Evolutionary conservation across 2,113 vertebrate species (phyloP).

Genomic region (Toxotes chatareus): DNA sequence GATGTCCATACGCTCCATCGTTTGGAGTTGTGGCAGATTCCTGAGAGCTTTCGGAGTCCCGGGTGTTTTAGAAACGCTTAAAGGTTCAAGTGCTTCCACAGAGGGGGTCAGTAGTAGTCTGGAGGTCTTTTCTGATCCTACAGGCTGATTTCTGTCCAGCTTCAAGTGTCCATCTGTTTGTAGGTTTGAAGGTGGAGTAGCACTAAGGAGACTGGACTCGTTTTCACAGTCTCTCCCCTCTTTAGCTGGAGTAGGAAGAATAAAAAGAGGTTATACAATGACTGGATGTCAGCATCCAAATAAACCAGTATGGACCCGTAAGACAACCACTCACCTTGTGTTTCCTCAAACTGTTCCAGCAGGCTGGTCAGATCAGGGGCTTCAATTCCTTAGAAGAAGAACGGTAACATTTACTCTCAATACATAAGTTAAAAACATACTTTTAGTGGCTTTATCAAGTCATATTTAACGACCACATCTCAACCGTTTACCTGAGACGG

Average conservation of each 20-base stretch:
- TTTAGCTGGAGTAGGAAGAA: conserved; percentile 86
- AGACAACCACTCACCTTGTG: conserved; percentile 87
- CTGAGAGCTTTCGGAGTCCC: background rate
- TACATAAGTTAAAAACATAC: background rate
- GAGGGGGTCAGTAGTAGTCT: background rate
- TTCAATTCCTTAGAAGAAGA: conserved; percentile 88
- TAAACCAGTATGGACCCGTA: background rate
- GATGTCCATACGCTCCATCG: conserved; percentile 5
- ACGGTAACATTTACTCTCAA: background rate
- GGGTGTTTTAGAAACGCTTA: conserved; percentile 1
- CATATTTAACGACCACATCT: background rate
- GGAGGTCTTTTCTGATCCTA: background rate
- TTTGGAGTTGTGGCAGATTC: background rate
- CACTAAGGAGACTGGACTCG: background rate
- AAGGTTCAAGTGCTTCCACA: conserved; percentile 14
- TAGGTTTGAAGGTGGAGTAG: background rate
- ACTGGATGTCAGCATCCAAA: background rate
- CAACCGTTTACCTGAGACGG: conserved; percentile 61
- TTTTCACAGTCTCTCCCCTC: conserved; percentile 73
- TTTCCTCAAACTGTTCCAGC: conserved; percentile 96
- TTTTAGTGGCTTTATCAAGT: background rate
- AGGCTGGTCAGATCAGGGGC: conserved; percentile 94
- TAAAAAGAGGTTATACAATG: background rate
- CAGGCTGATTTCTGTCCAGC: background rate
- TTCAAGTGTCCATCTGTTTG: background rate